Evolutionary conservation across 37 sponge, comb jelly and placozoan genomes (phyloP).

Genomic region (Spongilla lacustris): DNA sequence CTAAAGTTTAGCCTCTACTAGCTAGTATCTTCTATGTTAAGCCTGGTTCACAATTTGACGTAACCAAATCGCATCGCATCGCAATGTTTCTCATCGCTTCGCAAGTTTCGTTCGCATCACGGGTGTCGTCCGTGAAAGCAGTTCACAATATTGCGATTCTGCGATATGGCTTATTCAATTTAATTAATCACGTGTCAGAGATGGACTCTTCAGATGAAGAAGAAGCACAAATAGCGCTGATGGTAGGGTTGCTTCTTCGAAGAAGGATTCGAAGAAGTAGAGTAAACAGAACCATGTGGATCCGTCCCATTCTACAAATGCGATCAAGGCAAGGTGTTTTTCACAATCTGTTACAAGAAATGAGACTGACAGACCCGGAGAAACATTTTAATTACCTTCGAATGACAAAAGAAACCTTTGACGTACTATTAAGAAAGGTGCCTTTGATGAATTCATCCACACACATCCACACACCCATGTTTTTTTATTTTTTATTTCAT

Average conservation of each 20-base stretch:
- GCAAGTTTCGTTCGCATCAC: too few relatives aligned
- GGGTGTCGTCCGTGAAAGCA: too few relatives aligned
- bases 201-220: too few relatives aligned
- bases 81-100: too few relatives aligned
- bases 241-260: neutral
- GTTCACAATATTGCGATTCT: too few relatives aligned
- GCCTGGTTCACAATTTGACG: too few relatives aligned
- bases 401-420: constrained; percentile 49
- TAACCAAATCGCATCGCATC: too few relatives aligned
- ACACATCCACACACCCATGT: neutral
- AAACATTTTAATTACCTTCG: constrained; percentile 17
- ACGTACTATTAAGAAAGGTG: constrained; percentile 27
- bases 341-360: constrained; percentile 43
- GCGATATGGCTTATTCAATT: too few relatives aligned
- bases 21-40: too few relatives aligned
- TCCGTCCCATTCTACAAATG: constrained; percentile 17
- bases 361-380: constrained; percentile 17
- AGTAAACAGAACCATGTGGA: constrained; percentile 39
- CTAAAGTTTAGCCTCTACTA: too few relatives aligned
- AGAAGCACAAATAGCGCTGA: too few relatives aligned
- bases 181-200: too few relatives aligned
- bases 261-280: neutral
- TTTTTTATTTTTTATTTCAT: neutral
- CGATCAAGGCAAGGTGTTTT: constrained; percentile 35
- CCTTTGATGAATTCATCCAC: neutral